Evolutionary conservation across 2,888 invertebrate species (phyloP).

Genomic region (Morpho helenor): DNA sequence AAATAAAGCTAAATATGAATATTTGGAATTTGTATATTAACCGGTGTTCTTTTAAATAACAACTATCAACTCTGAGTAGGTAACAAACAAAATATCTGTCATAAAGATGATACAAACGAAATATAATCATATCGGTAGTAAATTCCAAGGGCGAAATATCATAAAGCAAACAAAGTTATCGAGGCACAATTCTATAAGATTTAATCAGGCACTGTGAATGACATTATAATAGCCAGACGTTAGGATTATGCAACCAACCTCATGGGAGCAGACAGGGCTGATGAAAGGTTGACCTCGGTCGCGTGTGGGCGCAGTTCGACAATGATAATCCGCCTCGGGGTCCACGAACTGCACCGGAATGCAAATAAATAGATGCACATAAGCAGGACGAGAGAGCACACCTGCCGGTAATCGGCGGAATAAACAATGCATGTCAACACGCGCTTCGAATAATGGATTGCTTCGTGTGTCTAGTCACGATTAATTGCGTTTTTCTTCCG

Average conservation of each 20-base stretch:
- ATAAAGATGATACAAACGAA: no score
- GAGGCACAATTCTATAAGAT: slow-evolving; percentile 24
- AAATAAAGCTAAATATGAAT: no score
- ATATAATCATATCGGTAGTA: no score
- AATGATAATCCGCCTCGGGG: slow-evolving; percentile 60
- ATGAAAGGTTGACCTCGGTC: slow-evolving; percentile 55
- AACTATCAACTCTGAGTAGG: no score
- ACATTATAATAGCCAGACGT: slow-evolving; percentile 39
- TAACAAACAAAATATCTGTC: no score
- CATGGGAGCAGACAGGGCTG: slow-evolving; percentile 41
- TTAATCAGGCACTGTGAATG: slow-evolving; percentile 38
- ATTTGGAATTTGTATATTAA: no score
- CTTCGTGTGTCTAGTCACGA: slow-evolving; percentile 29
- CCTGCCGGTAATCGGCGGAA: slow-evolving; percentile 65
- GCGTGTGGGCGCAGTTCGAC: slow-evolving; percentile 54
- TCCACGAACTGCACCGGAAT: slow-evolving; percentile 71
- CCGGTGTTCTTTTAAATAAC: no score
- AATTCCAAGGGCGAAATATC: background rate
- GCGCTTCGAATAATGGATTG: slow-evolving; percentile 41
- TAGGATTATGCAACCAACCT: slow-evolving; percentile 43
- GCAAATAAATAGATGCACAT: slow-evolving; percentile 73
- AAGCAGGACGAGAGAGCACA: slow-evolving; percentile 68
- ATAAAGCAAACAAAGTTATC: slow-evolving; percentile 8
- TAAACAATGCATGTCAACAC: slow-evolving; percentile 67
- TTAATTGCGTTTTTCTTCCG: slow-evolving; percentile 33